A percentile compares a stretch with the other conserved stretches of the same genome.
Conservation (phyloP, 2,113 vertebrate genomes). For the Copsychus sechellarum region DNA sequence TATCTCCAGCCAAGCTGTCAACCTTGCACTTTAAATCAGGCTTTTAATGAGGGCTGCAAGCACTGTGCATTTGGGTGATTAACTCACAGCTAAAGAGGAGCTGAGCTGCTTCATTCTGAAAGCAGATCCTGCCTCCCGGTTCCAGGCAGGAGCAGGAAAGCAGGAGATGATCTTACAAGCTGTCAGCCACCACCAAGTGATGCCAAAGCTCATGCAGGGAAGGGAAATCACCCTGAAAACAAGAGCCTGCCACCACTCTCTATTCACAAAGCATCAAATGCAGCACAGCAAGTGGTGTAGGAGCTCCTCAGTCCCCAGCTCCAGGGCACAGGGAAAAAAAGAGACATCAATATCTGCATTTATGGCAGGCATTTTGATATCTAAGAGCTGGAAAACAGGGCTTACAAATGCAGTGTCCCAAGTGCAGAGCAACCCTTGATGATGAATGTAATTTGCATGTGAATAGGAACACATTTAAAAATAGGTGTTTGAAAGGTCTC, state of each 20-base stretch:
- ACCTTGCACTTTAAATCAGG: constrained; percentile 18
- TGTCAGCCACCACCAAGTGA: background rate
- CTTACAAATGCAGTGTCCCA: background rate
- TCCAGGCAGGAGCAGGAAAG: background rate
- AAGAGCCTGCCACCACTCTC: background rate
- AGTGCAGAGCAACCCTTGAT: background rate
- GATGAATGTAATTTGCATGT: background rate
- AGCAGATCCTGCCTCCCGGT: background rate
- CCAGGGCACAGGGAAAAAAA: fast-evolving
- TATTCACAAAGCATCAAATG: background rate
- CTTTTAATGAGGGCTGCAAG: background rate
- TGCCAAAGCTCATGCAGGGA: background rate
- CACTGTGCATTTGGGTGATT: background rate
- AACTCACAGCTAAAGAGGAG: background rate
- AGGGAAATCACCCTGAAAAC: background rate
- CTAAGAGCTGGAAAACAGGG: background rate
- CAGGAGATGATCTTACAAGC: background rate
- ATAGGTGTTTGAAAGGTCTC: background rate
- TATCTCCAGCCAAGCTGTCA: constrained; percentile 5
- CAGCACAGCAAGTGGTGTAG: fast-evolving
- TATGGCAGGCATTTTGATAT: background rate
- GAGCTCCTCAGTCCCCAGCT: background rate
- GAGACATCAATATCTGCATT: background rate
- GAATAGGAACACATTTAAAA: background rate
- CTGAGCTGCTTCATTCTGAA: background rate